These are phyloP conservation scores for Galerucella calmariensis DNA, from an alignment of 2,888 invertebrate species.

Conservation along the genomic window DNA sequence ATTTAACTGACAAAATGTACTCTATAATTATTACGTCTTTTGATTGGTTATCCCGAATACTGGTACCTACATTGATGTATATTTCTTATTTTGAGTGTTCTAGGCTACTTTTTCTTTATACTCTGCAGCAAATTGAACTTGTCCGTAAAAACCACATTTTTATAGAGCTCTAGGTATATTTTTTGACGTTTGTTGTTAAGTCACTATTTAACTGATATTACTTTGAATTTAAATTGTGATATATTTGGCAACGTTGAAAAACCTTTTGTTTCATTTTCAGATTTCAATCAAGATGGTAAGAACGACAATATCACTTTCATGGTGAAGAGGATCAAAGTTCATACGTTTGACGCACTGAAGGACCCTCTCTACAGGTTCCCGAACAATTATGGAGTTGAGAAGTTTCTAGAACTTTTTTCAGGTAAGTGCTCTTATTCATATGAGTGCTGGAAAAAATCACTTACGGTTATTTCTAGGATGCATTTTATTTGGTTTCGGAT, in stretches of 20 bases:
- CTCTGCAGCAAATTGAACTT: too few species aligned
- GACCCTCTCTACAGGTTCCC: conserved; percentile 91
- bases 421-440: conserved; percentile 68
- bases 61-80: too few species aligned
- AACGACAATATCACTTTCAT: conserved; percentile 94
- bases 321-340: conserved; percentile 95
- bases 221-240: background rate
- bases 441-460: background rate
- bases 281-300: conserved; percentile 93
- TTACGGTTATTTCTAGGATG: background rate
- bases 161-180: too few species aligned
- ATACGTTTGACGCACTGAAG: conserved; percentile 85
- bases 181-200: too few species aligned
- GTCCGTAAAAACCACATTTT: too few species aligned
- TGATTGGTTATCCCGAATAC: too few species aligned
- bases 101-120: too few species aligned
- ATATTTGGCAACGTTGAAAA: background rate
- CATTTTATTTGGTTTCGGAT: background rate
- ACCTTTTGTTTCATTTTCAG: conserved; percentile 67
- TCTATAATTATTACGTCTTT: too few species aligned
- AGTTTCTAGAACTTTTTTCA: conserved; percentile 97
- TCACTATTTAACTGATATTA: too few species aligned
- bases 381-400: conserved; percentile 97
- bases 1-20: too few species aligned
- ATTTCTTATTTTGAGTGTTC: too few species aligned